Conservation (phyloP, 2,113 vertebrate species). For the Leptobrachium leishanense region DNA sequence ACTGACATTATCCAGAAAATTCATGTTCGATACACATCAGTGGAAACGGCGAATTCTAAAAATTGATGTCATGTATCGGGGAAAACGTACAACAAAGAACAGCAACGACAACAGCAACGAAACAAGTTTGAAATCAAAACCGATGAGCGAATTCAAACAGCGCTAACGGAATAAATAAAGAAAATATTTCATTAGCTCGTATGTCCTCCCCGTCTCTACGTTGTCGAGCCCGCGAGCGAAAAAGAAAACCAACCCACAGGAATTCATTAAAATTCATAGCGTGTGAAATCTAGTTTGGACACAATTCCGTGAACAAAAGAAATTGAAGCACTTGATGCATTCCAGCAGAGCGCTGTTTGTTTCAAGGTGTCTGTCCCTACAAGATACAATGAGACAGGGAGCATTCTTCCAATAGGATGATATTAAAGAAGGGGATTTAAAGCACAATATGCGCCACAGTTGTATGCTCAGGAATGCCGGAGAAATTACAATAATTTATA, state of each 20-base stretch:
- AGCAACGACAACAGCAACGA: neutral
- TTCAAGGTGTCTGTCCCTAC: constrained; percentile 17
- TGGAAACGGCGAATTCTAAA: constrained; percentile 3
- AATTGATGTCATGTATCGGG: constrained; percentile 20
- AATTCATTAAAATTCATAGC: constrained; percentile 49
- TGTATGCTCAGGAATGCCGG: no score
- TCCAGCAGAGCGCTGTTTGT: constrained; percentile 6
- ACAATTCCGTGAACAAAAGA: constrained; percentile 32
- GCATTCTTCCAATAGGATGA: no score
- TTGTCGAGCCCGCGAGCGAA: constrained; percentile 28
- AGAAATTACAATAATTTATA: no score
- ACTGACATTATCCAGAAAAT: constrained; percentile 15
- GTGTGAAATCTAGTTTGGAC: constrained; percentile 36
- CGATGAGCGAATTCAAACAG: neutral
- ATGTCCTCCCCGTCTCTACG: constrained; percentile 35
- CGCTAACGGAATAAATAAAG: neutral
- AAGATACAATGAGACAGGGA: no score
- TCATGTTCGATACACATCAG: neutral
- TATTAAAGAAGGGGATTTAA: no score
- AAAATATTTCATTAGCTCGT: constrained; percentile 26
- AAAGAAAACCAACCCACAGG: constrained; percentile 1
- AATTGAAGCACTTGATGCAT: constrained; percentile 18
- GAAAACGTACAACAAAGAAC: constrained; percentile 21
- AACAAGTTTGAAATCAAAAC: constrained; percentile 3
- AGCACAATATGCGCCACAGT: no score